These are phyloP conservation scores for Siniperca scherzeri DNA, from an alignment of 2,797 vertebrate genomes.

Conservation along the genomic window DNA sequence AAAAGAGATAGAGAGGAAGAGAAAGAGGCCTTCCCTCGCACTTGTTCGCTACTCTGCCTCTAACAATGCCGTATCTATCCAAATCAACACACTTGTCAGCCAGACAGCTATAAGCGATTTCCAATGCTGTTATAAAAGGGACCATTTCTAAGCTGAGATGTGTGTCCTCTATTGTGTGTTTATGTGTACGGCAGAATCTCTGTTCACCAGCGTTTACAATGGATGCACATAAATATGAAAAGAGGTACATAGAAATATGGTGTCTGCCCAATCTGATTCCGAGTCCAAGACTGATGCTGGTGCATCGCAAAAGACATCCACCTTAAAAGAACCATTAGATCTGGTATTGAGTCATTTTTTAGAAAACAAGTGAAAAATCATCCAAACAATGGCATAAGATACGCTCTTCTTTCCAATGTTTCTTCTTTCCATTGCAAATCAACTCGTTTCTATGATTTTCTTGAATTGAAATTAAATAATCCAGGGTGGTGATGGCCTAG, in stretches of 20 bases:
- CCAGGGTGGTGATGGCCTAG: slow-evolving; percentile 26
- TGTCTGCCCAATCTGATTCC: slow-evolving; percentile 55
- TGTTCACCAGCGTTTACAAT: slow-evolving; percentile 65
- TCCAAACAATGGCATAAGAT: slow-evolving; percentile 9
- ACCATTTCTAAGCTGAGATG: slow-evolving; percentile 75
- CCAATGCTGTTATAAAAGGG: slow-evolving; percentile 69
- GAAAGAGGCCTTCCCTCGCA: slow-evolving; percentile 79
- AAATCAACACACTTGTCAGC: slow-evolving; percentile 84
- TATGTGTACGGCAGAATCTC: slow-evolving; percentile 40
- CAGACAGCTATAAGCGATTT: slow-evolving; percentile 81
- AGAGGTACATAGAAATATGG: slow-evolving; percentile 49
- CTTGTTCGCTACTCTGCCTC: slow-evolving; percentile 74
- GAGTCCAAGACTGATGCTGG: slow-evolving; percentile 30
- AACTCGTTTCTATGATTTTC: slow-evolving; percentile 27
- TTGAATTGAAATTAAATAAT: slow-evolving; percentile 28
- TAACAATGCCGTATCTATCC: slow-evolving; percentile 81
- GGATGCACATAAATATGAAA: slow-evolving; percentile 58
- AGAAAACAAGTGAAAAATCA: slow-evolving; percentile 44
- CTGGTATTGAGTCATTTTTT: slow-evolving; percentile 40
- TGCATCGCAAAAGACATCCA: slow-evolving; percentile 36
- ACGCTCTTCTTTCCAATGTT: slow-evolving; percentile 23
- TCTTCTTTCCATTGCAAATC: slow-evolving; percentile 52
- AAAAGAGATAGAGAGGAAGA: slow-evolving; percentile 64
- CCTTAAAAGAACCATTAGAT: slow-evolving; percentile 40
- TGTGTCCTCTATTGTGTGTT: slow-evolving; percentile 71